Base-by-base conservation (phyloP, 2,888 invertebrate genomes). In the Cataglyphis albicans region DNA sequence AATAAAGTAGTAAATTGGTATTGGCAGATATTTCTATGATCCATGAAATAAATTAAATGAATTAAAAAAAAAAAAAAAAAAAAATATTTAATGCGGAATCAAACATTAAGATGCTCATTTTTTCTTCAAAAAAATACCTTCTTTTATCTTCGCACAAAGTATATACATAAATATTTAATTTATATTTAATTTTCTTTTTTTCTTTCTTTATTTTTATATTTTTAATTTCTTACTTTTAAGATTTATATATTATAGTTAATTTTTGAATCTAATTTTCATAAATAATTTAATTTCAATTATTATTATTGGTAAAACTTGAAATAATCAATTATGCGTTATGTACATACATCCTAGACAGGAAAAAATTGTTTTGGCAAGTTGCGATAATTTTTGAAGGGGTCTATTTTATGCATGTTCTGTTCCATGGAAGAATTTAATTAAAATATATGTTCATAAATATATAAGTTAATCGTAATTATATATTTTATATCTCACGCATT, bases 241-340 rank as follows among this genome's bases (percentile, higher is more conserved):
- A 44, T 64, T 35, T 1, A 52, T 4, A 25, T 35, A 41, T n/a
- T 7, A 10, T 41, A 25, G 18, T 12, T 59, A 61, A 29, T 41
- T 29, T 52, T 73, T 59, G 1, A 59, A 29, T n/a, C 21, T 52
- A 7, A 52, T 55, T 5, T 72, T 18, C 38, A 12, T 29, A n/a
- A 35, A 15, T 2, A 4, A 1, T 73, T 73, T 41, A 29, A 29
- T 7, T 74, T 74, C 32, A n/a, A 73, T 57, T 55, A 59, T 57
- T 32, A 35, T 38, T 72, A 25, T 25, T 1, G 57, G 3, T 5
- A n/a, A 32, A 52, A 35, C 0, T 0, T 3, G n/a, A 52, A 68
- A 38, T 41, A 59, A 25, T 25, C 12, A 72, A 25, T n/a, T 48
- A 48, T 29, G 10, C 21, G 5, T 12, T 25, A 55, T 35, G 21